Conservation (phyloP, 2,888 invertebrate genomes). For the Pachymerium ferrugineum region DNA sequence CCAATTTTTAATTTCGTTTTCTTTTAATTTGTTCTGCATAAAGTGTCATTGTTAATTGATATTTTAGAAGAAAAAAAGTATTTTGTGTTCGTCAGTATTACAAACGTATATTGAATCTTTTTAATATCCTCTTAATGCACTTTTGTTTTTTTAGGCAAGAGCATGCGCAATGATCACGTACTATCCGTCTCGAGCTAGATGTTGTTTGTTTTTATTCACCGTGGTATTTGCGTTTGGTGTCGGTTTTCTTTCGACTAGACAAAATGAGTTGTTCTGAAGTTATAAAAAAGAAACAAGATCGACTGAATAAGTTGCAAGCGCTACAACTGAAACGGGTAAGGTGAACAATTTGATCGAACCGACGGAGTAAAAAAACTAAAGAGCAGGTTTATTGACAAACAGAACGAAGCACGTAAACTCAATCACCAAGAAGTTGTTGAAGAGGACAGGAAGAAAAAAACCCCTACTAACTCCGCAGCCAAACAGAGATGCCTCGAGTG, state of each 20-base stretch:
- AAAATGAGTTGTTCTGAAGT: not conserved
- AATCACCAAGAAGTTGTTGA: conserved; percentile 95
- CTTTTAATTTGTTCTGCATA: too few species aligned
- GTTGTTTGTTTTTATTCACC: too few species aligned
- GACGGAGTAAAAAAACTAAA: not conserved
- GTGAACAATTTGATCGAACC: too few species aligned
- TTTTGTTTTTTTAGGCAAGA: too few species aligned
- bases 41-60: too few species aligned
- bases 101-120: too few species aligned
- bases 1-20: too few species aligned
- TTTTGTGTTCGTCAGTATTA: too few species aligned
- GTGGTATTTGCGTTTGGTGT: not conserved
- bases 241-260: not conserved
- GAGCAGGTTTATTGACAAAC: not conserved
- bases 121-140: too few species aligned
- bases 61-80: too few species aligned
- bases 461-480: conserved; percentile 90
- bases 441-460: conserved; percentile 85
- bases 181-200: too few species aligned
- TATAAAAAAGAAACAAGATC: not conserved
- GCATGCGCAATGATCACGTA: too few species aligned
- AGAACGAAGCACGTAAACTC: conserved; percentile 79
- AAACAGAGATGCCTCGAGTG: conserved; percentile 88
- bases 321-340: conserved; percentile 47
- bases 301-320: not conserved